Base-by-base conservation (phyloP, 2,113 vertebrate genomes). In the Leptobrachium ailaonicum region DNA sequence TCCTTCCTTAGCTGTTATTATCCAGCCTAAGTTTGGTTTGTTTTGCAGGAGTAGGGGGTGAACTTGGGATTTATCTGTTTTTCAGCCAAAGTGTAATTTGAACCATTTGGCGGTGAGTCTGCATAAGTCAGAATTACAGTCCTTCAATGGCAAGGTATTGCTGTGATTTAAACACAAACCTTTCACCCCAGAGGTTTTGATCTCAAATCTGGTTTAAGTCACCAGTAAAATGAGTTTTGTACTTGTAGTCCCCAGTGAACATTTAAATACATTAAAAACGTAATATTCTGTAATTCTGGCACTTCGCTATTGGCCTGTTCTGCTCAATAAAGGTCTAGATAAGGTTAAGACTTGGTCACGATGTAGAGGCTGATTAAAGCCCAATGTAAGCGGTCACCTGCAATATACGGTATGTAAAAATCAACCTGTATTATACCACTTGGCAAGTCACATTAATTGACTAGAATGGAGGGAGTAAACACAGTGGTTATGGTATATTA, bases 1-100 rank as follows among this genome's bases (percentile, higher is more conserved):
- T 90, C 75, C 84, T 91, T 87, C 85, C 85, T 87, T 85, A 41
- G 58, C 76, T 90, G 92, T 92, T 86, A 82, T 88, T 86, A 82
- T 88, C 85, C 87, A 83, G 77, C 86, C 88, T 89, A 90, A 90
- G 87, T 88, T 88, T 87, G 84, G 76, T 71, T 76, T 87, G 88
- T 73, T 56, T 75, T 77, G 67, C 82, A 62, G 75, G 50, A 83
- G 42, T 85, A 58, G 81, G 84, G 44, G 62, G 56, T 82, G 75
- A 81, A 20, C 53, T 88, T 88, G 80, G 62, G 7, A 83, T 88
- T 85, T 85, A 60, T 86, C 83, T 88, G 42, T 75, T 86, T 84
- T 85, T 81, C 56, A 88, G 66, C 62, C 41, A 73, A 66, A 70
- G 44, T 82, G 53, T 83, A 83, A 87, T 88, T 87, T 83, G 62